A percentile compares a stretch with the other conserved stretches of the same genome.
These are phyloP conservation scores for Cydia strobilella DNA, from an alignment of 1,140 invertebrate genomes.

Conservation along the genomic window DNA sequence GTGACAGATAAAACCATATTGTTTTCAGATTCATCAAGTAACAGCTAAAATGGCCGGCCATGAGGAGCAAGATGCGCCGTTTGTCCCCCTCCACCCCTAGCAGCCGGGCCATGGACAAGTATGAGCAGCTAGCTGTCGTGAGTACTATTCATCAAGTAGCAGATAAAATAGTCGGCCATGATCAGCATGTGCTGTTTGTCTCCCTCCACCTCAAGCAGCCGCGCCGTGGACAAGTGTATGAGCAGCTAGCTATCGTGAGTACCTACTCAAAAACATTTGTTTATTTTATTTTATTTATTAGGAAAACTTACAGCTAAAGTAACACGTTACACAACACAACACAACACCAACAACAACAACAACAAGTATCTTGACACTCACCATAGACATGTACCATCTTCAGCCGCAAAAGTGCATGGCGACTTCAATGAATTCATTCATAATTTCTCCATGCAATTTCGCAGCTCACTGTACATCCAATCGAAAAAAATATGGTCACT, in stretches of 20 bases:
- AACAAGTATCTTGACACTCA: too few relatives aligned
- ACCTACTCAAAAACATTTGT: too few relatives aligned
- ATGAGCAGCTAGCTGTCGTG: slow-evolving; percentile 83
- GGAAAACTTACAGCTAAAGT: too few relatives aligned
- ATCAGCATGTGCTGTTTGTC: slow-evolving; percentile 44
- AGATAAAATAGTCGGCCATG: slow-evolving; percentile 33
- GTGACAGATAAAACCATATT: slow-evolving; percentile 2
- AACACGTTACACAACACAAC: too few relatives aligned
- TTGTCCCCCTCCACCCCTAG: slow-evolving; percentile 63
- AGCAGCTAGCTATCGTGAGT: slow-evolving; percentile 83
- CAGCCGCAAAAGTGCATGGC: too few relatives aligned
- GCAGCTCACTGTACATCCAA: too few relatives aligned
- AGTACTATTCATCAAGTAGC: slow-evolving; percentile 39
- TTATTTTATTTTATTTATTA: too few relatives aligned
- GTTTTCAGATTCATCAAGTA: slow-evolving; percentile 12
- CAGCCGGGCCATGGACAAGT: slow-evolving; percentile 77
- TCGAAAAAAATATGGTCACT: too few relatives aligned
- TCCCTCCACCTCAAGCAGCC: slow-evolving; percentile 61
- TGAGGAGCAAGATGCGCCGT: slow-evolving; percentile 45
- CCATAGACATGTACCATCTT: too few relatives aligned
- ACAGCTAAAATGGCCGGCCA: slow-evolving; percentile 39
- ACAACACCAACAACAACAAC: too few relatives aligned
- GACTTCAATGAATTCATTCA: too few relatives aligned
- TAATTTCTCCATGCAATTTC: too few relatives aligned
- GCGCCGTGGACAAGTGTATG: slow-evolving; percentile 81